phyloP scores from a whole-genome alignment of 2,888 invertebrate genomes.

The Pseudococcus jackbeardsleyi region DNA sequence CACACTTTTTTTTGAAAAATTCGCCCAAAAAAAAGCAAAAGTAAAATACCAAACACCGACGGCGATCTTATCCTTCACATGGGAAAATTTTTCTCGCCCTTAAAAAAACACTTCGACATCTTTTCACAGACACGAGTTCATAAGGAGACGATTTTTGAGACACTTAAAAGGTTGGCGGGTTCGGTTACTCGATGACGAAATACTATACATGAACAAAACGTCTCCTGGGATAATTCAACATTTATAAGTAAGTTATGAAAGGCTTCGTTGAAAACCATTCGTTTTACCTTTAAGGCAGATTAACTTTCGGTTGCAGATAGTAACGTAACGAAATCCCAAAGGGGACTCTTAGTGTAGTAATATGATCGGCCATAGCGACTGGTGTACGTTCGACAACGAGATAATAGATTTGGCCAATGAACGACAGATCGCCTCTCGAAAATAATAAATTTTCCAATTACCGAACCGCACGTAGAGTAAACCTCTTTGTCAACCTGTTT shows the following conservation, averaged over 20 bases:
- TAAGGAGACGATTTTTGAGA: neutral
- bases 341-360: neutral
- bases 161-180: neutral
- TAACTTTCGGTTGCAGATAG: constrained; percentile 50
- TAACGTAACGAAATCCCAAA: constrained; percentile 30
- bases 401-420: constrained; percentile 50
- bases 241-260: constrained; percentile 48
- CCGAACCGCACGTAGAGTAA: neutral
- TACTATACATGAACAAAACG: constrained; percentile 1
- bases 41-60: too few relatives aligned
- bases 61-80: too few relatives aligned
- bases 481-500: constrained; percentile 1
- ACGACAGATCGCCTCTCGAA: constrained; percentile 14
- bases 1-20: too few relatives aligned
- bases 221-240: constrained; percentile 51
- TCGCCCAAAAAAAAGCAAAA: too few relatives aligned
- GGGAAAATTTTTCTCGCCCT: too few relatives aligned
- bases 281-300: constrained; percentile 46
- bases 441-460: constrained; percentile 45
- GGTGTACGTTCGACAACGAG: constrained; percentile 10
- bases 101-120: too few relatives aligned
- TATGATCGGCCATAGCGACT: constrained; percentile 4
- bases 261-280: constrained; percentile 33
- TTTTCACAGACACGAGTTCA: neutral
- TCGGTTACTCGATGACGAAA: neutral